phyloP scores from a whole-genome alignment of 2,113 vertebrate species.

The Regulus satrapa region DNA sequence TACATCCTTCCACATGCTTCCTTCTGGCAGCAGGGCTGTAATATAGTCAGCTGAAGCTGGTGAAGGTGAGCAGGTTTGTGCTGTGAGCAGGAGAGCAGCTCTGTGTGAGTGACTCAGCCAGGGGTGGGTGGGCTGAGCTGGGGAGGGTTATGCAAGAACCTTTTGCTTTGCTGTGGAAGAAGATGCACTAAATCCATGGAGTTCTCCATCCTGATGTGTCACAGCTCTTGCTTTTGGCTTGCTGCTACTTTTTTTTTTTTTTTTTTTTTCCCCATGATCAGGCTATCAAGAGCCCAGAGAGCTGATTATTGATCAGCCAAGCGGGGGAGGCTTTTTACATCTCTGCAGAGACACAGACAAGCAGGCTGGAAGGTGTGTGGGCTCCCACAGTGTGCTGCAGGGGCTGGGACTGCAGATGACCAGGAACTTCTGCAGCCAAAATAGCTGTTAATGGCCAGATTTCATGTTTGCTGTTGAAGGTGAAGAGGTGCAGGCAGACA shows the following conservation, averaged over 20 bases:
- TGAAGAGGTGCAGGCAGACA: neutral
- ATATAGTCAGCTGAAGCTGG: neutral
- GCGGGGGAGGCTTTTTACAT: neutral
- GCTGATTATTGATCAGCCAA: neutral
- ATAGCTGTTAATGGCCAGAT: neutral
- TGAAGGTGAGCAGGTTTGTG: neutral
- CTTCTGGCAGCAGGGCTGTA: neutral
- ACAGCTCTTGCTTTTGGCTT: neutral
- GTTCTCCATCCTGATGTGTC: rapidly evolving
- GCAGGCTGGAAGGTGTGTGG: neutral
- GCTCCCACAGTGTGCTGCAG: neutral
- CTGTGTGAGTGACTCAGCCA: neutral
- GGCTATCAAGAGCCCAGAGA: neutral
- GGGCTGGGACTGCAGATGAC: neutral
- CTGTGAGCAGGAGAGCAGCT: neutral
- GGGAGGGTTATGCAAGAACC: neutral
- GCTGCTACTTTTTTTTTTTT: neutral
- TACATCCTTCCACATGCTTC: neutral
- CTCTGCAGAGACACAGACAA: rapidly evolving
- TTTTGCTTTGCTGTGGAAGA: neutral
- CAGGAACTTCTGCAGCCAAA: neutral
- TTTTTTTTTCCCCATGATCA: no score
- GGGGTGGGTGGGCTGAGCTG: neutral
- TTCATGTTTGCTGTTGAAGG: neutral
- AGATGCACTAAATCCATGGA: neutral